Percentiles rank a stretch among this genome's conserved stretches.
Evolutionary conservation across 2,797 vertebrate genomes (phyloP).

Genomic region (Acrossocheilus wenchowensis): DNA sequence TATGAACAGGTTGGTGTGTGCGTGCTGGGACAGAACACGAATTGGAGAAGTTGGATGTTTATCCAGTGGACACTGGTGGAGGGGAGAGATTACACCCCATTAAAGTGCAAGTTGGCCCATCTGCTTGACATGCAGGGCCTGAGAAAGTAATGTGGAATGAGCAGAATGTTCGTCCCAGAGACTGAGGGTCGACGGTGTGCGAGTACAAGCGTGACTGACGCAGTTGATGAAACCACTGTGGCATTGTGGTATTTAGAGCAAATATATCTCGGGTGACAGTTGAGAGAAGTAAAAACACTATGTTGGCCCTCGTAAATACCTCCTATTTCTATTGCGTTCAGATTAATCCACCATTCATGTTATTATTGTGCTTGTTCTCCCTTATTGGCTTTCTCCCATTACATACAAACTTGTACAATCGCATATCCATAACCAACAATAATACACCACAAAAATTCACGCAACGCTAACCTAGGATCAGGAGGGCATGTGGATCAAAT

Average conservation of each 20-base stretch:
- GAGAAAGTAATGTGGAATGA: constrained; percentile 87
- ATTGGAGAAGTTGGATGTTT: constrained; percentile 44
- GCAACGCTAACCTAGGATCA: not conserved
- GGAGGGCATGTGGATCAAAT: constrained; percentile 48
- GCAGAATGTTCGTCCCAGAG: constrained; percentile 61
- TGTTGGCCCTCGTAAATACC: constrained; percentile 42
- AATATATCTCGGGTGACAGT: constrained; percentile 70
- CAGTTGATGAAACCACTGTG: constrained; percentile 66
- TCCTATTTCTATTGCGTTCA: not conserved
- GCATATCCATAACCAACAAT: not conserved
- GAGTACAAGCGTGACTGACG: constrained; percentile 29
- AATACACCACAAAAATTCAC: not conserved
- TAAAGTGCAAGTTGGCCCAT: constrained; percentile 69
- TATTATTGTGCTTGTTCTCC: not conserved
- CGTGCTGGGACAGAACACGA: constrained; percentile 17
- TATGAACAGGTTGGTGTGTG: constrained; percentile 45
- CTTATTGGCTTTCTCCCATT: not conserved
- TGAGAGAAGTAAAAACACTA: constrained; percentile 64
- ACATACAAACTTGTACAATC: not conserved
- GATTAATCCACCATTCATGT: not conserved
- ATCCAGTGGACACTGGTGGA: constrained; percentile 30
- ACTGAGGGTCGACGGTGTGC: constrained; percentile 39
- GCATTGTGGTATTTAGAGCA: constrained; percentile 70
- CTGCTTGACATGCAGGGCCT: constrained; percentile 80
- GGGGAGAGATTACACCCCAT: constrained; percentile 34